Evolutionary conservation across 2,888 invertebrate genomes (phyloP).

Genomic region (Sthenelais limicola): DNA sequence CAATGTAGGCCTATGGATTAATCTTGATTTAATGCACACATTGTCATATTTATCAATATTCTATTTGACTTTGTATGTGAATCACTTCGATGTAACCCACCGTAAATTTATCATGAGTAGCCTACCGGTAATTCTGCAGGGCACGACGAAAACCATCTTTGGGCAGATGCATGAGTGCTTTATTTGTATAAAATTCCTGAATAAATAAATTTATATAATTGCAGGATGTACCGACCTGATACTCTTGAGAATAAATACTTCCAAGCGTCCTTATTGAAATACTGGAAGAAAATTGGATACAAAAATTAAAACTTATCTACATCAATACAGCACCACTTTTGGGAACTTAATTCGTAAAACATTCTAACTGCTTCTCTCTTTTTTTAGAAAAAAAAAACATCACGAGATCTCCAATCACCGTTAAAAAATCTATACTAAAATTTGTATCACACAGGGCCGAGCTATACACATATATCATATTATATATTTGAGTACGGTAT

Average conservation of each 20-base stretch:
- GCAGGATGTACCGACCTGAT: slow-evolving; percentile 51
- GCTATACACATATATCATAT: too few species aligned
- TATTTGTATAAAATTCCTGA: too few species aligned
- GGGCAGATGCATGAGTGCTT: too few species aligned
- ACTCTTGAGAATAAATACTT: slow-evolving; percentile 51
- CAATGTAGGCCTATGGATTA: too few species aligned
- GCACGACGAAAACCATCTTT: not conserved
- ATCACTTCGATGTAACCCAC: too few species aligned
- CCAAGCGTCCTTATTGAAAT: slow-evolving; percentile 45
- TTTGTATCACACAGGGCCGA: too few species aligned
- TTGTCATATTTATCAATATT: too few species aligned
- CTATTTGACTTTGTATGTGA: not conserved
- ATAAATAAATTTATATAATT: not conserved
- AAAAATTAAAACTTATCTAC: not conserved
- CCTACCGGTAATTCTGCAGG: not conserved
- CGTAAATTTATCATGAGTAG: not conserved
- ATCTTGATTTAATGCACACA: not conserved
- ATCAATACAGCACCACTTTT: not conserved
- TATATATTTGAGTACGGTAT: too few species aligned
- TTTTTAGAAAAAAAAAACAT: not conserved
- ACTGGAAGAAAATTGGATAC: slow-evolving; percentile 14
- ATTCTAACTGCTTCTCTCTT: not conserved
- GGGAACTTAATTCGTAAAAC: not conserved
- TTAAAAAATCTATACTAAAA: not conserved
- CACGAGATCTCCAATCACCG: not conserved